Base-by-base conservation (phyloP, 2,113 vertebrate genomes). In the Monopterus albus region DNA sequence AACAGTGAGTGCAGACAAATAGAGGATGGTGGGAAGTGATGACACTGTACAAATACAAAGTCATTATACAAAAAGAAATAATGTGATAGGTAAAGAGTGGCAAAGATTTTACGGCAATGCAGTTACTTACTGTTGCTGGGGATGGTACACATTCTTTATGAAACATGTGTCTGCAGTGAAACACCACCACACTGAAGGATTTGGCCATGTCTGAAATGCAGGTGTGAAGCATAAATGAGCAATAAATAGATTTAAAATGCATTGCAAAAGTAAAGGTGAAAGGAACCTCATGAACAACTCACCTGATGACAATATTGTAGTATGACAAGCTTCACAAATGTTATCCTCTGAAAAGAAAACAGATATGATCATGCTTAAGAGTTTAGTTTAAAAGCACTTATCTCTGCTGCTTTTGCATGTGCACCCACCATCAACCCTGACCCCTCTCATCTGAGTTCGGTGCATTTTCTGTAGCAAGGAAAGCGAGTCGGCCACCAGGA, bases 131-230 rank as follows among this genome's bases (percentile, higher is more conserved):
- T 47, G 92, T 88, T 91, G 93, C 95, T 28, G 94, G 82, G 17
- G 95, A 93, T 0, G 96, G 96, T 56, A 98, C 94, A 85, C 98
- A 99, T 70, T 98, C 98, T 76, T 96, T 98, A 83, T 99, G 98
- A 87, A 99, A 98, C 97, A 98, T 97, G 46, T 99, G 98, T 70
- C 97, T 95, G 91, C 98, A 99, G 87, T 99, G 95, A 86, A 99
- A 99, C 73, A 97, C 94, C 15, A 98, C 93, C 82, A 96, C 89
- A 0, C 87, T 95, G 91, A 96, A 98, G 43, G 94, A 80, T 78
- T 96, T 96, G 10, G 95, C 95, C 58, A 94, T 95, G 67, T 98
- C 97, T 99, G 85, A 71, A 67, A 86, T 68, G 90, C 47, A 77
- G 17, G 4, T 18, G 7, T 11, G 0, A 69, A 20, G n/a, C 8